Evolutionary conservation across 2,113 vertebrate genomes (phyloP).

Genomic region (Cheirogaleus medius): DNA sequence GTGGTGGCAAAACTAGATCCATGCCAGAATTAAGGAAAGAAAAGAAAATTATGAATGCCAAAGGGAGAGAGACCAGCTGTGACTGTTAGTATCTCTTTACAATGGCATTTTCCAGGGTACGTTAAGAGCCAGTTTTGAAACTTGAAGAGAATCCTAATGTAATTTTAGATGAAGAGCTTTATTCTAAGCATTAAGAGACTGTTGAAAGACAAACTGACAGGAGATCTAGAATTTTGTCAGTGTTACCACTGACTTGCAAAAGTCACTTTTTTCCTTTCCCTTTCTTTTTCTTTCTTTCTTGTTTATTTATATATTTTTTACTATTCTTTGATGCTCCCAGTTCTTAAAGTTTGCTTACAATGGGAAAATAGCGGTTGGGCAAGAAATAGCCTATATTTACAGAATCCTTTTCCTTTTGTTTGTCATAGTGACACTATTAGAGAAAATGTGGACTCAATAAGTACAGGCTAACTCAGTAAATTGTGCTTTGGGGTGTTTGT

Average conservation of each 20-base stretch:
- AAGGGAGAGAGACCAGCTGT: not conserved
- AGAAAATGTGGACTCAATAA: not conserved
- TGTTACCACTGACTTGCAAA: not conserved
- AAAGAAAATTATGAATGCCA: not conserved
- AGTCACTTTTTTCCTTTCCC: not conserved
- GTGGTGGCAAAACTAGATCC: not conserved
- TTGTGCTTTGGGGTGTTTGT: not conserved
- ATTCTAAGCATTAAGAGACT: not conserved
- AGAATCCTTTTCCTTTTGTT: not conserved
- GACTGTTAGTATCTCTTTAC: not conserved
- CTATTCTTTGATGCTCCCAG: not conserved
- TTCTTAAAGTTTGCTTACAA: not conserved
- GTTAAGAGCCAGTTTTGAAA: not conserved
- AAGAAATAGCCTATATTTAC: not conserved
- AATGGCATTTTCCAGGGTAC: not conserved
- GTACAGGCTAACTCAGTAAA: not conserved
- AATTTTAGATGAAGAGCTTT: not conserved
- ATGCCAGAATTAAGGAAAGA: not conserved
- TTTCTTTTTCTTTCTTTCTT: too few species aligned
- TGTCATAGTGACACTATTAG: not conserved
- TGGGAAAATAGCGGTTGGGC: not conserved
- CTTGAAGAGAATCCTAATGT: not conserved
- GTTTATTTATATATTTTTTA: not conserved
- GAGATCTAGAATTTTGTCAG: not conserved
- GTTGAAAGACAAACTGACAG: not conserved